These are phyloP conservation scores for Anoplophora glabripennis DNA, from an alignment of 1,140 invertebrate genomes.

Conservation along the genomic window DNA sequence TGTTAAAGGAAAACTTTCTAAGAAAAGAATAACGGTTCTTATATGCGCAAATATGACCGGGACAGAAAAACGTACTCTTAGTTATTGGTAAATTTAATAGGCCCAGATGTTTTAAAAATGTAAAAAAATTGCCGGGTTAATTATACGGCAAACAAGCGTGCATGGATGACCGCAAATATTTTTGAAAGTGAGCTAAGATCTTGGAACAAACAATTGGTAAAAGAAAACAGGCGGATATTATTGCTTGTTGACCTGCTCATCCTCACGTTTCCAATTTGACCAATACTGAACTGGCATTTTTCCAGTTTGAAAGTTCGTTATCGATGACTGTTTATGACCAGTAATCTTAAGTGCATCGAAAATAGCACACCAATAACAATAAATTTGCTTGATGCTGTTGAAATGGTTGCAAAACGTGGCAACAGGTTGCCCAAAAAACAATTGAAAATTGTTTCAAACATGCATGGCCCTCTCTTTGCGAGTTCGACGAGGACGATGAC, in stretches of 20 bases:
- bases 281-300: conserved; percentile 46
- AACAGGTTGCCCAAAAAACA: not conserved
- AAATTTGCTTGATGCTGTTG: conserved; percentile 1
- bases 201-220: conserved; percentile 1
- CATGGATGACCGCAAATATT: conserved; percentile 1
- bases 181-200: not conserved
- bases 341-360: not conserved
- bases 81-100: not conserved
- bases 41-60: conserved; percentile 1
- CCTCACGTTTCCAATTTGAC: conserved; percentile 39
- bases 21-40: conserved; percentile 2
- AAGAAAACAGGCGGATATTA: conserved; percentile 41
- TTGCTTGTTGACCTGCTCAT: conserved; percentile 44
- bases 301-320: conserved; percentile 16
- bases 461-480: too few relatives aligned
- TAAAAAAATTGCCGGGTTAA: conserved; percentile 1
- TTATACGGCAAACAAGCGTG: not conserved
- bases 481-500: too few relatives aligned
- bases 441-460: too few relatives aligned
- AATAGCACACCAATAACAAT: conserved; percentile 1
- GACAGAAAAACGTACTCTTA: not conserved
- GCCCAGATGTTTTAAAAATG: not conserved
- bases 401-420: not conserved
- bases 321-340: not conserved
- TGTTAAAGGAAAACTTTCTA: not conserved